Base-by-base conservation (phyloP, 1,140 invertebrate genomes). In the Platyscapa corneri region DNA sequence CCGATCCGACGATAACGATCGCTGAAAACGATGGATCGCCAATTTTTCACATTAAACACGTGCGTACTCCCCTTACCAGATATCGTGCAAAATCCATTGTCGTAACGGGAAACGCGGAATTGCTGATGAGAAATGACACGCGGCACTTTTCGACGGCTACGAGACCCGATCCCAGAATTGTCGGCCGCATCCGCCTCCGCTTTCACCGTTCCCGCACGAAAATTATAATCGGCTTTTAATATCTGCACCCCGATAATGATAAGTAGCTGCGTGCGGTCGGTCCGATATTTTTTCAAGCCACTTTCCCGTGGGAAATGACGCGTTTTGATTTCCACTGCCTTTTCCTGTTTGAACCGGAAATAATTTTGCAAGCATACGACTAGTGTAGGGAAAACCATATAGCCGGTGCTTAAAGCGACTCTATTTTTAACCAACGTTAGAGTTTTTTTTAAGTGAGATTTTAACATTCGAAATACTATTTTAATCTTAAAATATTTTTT, bases 151-250 rank as follows among this genome's bases (percentile, higher is more conserved):
- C 32, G 30, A 37, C 18, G 32, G 16, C 32, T 70, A 5, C 56
- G 56, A 14, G 16, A 20, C 49, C 27, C 32, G 20, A 32, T 83
- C 74, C 56, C 72, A 76, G 37, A 30, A 64, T 65, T 76, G 53
- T 76, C 67, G 65, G 60, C 8, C 32, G 34, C 56, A 76, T 83
- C 82, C 82, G 53, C 82, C 60, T 83, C 64, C 75, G 56, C 82
- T 76, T 83, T 76, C 82, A 76, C 82, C 56, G n/a, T n/a, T 32
- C 70, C 56, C 70, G 39, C 46, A 46, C 60, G 60, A 83, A 77
- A 76, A 46, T 76, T 27, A 76, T 83, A 77, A 53, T 82, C n/a
- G 81, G 0, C 81, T 64, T 64, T 79, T 79, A 79, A 79, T 79
- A 79, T 79, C 77, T 64, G 67, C 18, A n/a, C 67, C 32, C 67